Percentiles rank a stretch among this genome's conserved stretches.
phyloP scores from a whole-genome alignment of 1,140 invertebrate species.

The Macrocentrus cingulum region DNA sequence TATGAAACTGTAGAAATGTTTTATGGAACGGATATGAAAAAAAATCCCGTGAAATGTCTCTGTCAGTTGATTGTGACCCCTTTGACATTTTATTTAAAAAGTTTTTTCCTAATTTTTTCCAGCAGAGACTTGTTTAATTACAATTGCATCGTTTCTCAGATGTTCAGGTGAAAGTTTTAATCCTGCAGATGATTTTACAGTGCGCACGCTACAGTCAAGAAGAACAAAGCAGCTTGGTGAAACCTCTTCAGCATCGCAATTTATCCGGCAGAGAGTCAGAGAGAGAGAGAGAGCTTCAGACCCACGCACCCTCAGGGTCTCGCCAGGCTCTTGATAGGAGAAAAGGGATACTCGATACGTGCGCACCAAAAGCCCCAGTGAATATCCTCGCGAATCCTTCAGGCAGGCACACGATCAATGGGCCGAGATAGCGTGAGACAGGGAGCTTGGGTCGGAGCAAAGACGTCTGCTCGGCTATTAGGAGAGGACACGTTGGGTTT shows the following conservation, averaged over 20 bases:
- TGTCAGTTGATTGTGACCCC: no score
- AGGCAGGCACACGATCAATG: slow-evolving; percentile 10
- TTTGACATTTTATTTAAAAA: no score
- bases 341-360: slow-evolving; percentile 18
- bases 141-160: no score
- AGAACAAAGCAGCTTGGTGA: neutral
- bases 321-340: neutral
- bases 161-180: no score
- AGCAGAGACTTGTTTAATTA: no score
- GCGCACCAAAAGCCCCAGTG: neutral
- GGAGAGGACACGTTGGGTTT: slow-evolving; percentile 18
- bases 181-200: no score
- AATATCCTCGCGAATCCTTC: slow-evolving; percentile 18
- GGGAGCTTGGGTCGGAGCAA: neutral
- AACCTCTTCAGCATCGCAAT: neutral
- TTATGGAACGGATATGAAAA: neutral
- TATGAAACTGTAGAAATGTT: slow-evolving; percentile 3
- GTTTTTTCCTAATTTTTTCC: no score
- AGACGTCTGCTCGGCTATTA: slow-evolving; percentile 18
- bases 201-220: no score
- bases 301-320: neutral
- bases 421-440: slow-evolving; percentile 14
- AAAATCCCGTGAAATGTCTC: neutral
- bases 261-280: neutral
- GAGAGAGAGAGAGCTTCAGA: neutral